Conservation (phyloP, 2,797 vertebrate species). For the Schizothorax lantsangensis region DNA sequence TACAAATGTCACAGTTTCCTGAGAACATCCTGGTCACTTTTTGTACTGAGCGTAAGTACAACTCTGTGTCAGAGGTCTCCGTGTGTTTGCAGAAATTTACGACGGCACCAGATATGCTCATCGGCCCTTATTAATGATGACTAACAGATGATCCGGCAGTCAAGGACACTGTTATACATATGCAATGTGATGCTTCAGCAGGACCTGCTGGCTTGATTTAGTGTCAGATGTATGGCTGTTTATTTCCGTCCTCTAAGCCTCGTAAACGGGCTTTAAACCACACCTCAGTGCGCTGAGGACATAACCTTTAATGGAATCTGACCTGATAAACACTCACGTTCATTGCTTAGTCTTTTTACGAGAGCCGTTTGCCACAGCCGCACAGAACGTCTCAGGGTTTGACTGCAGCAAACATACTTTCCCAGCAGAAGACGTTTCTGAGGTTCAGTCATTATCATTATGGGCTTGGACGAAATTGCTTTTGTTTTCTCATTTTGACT, state of each 20-base stretch:
- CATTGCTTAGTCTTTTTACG: slow-evolving; percentile 21
- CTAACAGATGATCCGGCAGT: slow-evolving; percentile 27
- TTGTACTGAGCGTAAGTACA: not conserved
- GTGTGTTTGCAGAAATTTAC: slow-evolving; percentile 28
- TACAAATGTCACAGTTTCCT: not conserved
- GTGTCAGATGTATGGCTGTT: slow-evolving; percentile 13
- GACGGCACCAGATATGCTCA: not conserved
- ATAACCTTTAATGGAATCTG: slow-evolving; percentile 33
- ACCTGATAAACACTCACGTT: slow-evolving; percentile 38
- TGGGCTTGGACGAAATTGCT: not conserved
- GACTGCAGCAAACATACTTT: not conserved
- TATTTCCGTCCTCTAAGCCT: slow-evolving; percentile 29
- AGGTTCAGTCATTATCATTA: slow-evolving; percentile 28
- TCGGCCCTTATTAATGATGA: slow-evolving; percentile 35
- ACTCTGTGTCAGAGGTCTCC: not conserved
- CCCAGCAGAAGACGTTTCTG: not conserved
- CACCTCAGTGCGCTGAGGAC: slow-evolving; percentile 26
- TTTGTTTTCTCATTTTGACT: slow-evolving; percentile 36
- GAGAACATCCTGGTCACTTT: not conserved
- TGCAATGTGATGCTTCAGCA: slow-evolving; percentile 21
- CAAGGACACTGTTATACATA: slow-evolving; percentile 43
- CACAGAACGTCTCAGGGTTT: not conserved
- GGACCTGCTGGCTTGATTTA: slow-evolving; percentile 41
- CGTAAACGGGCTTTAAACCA: slow-evolving; percentile 14
- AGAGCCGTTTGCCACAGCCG: slow-evolving; percentile 4